phyloP scores from a whole-genome alignment of 2,888 invertebrate species.

The Herminia tarsipennalis region DNA sequence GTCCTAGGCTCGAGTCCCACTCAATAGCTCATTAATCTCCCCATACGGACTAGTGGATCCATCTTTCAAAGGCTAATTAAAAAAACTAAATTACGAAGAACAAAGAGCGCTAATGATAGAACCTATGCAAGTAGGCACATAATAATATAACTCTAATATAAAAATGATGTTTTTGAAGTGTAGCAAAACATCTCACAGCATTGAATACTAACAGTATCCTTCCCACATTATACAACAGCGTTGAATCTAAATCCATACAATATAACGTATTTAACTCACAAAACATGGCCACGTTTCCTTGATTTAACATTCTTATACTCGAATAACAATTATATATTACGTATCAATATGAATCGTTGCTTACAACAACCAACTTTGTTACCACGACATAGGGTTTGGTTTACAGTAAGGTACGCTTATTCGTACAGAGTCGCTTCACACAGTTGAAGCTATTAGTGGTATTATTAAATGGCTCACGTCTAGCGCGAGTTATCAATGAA shows the following conservation, averaged over 20 bases:
- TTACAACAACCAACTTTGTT: conserved; percentile 13
- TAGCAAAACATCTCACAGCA: no score
- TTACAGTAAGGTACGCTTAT: neutral
- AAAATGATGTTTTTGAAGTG: no score
- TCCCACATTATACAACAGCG: conserved; percentile 1
- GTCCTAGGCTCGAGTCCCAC: no score
- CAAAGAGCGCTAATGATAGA: no score
- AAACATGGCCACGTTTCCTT: conserved; percentile 40
- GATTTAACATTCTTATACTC: conserved; percentile 38
- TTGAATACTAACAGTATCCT: neutral
- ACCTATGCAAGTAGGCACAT: neutral
- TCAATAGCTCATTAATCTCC: no score
- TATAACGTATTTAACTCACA: conserved; percentile 28
- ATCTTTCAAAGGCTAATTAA: no score
- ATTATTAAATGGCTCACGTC: conserved; percentile 39
- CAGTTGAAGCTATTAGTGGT: conserved; percentile 22
- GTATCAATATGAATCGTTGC: conserved; percentile 7
- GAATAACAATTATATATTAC: conserved; percentile 40
- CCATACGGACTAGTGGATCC: no score
- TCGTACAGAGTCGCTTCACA: conserved; percentile 25
- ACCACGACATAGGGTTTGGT: neutral
- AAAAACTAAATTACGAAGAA: no score
- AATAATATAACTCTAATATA: neutral
- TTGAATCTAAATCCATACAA: conserved; percentile 15
- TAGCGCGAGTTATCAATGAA: conserved; percentile 41